Base-by-base conservation (phyloP, 2,113 vertebrate genomes). In the Lophotis ruficrista region DNA sequence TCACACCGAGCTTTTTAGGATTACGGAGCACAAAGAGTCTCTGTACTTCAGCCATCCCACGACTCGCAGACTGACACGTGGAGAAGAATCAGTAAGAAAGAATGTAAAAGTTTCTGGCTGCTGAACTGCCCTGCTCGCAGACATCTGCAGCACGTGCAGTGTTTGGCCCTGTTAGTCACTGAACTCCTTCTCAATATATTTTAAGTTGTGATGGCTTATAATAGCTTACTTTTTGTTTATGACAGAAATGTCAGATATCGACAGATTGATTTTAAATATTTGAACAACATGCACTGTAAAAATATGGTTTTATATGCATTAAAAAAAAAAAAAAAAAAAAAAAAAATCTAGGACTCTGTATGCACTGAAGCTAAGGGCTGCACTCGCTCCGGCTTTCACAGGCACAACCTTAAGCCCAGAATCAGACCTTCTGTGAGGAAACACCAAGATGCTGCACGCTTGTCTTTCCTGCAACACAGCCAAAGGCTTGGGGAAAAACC, bases 381-480 rank as follows among this genome's bases (percentile, higher is more conserved):
- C 50, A 10, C 41, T 83, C 75, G 6, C 56, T 47, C 14, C 18
- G 62, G 19, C 35, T 81, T 60, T 7, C 60, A 30, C 16, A 58
- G 31, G 14, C 28, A 61, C 50, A 30, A 33, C 25, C 8, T 3
- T 3, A 54, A 72, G 33, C 48, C 45, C 35, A 65, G 71, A 81
- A 53, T 33, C 9, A 61, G 61, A 61, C 9, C 16, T 41, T 14
- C 1, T 4, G 14, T 47, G 58, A 83, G 48, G 19, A 60, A 89
- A 75, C 1, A 58, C 35, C 6, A 0, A 6, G 19, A 64, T 68
- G 3, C 65, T 3, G 31, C 48, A 6, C 6, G 4, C 30, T 71
- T 28, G 5, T n/a, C 23, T 23, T 28, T n/a, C 37, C 31, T n/a
- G 13, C 10, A 66, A 62, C 6, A 68, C 12, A 57, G 15, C 19